Base-by-base conservation (phyloP, 2,888 invertebrate genomes). In the Lymantria dispar region DNA sequence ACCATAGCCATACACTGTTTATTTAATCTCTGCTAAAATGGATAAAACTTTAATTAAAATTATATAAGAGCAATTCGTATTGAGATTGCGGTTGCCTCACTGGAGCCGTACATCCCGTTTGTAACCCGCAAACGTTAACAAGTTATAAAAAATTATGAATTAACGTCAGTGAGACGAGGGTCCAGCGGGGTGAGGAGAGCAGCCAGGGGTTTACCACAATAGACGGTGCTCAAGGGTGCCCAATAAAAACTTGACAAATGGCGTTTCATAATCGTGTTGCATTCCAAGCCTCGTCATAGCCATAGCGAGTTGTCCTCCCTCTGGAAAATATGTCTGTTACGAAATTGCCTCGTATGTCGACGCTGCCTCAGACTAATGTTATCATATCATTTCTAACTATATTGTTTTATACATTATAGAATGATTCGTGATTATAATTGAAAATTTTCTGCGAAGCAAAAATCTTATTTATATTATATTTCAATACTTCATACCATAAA, bases 231-330 rank as follows among this genome's bases (percentile, higher is more conserved):
- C 76, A 78, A 75, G 88, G 87, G 87, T 72, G 82, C 80, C 88
- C 86, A 90, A 91, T 91, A 91, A 91, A 91, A 91, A 91, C 88
- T 91, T 91, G 91, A 91, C 90, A 91, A 91, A 91, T 91, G 88
- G 89, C 82, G 84, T 86, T 87, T 87, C 90, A 90, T 91, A 90
- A 90, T 90, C 87, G 83, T 80, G 74, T 72, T 80, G 85, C 89
- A 91, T 91, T 88, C 91, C 90, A 63, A 70, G 76, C 76, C 74
- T 80, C 82, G 85, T 87, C 87, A 85, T 73, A 71, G 78, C 73
- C 70, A 77, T 73, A 77, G 75, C 71, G 74, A 80, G 80, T 83
- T 80, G 78, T 76, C 78, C 80, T 76, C 78, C 80, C 80, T 72
- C 65, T 49, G 68, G 66, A 78, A 80, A 84, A 83, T 81, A 78